These are phyloP conservation scores for Himantopus leucocephalus DNA, from an alignment of 2,113 vertebrate genomes.

Conservation along the genomic window DNA sequence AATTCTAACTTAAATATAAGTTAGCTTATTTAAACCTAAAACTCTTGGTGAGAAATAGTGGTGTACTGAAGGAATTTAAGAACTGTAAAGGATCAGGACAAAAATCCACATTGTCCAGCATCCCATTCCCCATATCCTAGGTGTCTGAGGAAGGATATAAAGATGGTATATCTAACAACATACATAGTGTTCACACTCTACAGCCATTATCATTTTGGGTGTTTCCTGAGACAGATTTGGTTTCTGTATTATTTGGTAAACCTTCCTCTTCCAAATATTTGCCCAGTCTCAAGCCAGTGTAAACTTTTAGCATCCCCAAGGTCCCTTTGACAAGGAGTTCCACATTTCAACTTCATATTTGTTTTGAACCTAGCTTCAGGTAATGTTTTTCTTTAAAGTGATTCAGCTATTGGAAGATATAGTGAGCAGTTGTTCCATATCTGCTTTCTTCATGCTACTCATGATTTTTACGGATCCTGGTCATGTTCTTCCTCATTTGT, in stretches of 20 bases:
- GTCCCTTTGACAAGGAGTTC: neutral
- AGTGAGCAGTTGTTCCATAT: neutral
- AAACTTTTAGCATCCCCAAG: neutral
- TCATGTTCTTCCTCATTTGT: neutral
- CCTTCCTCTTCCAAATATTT: neutral
- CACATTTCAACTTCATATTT: neutral
- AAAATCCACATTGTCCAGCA: neutral
- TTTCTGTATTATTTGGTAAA: neutral
- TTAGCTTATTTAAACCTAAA: neutral
- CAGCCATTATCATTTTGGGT: neutral
- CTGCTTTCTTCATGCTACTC: neutral
- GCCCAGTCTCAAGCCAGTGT: neutral
- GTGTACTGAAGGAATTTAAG: neutral
- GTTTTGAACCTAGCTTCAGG: neutral
- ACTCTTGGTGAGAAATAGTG: neutral
- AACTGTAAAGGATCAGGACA: neutral
- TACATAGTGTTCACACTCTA: neutral
- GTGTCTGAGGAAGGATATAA: neutral
- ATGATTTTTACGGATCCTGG: neutral
- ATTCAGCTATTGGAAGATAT: neutral
- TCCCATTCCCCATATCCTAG: neutral
- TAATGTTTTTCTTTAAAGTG: neutral
- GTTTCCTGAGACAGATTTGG: neutral
- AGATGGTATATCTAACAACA: neutral
- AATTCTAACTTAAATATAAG: neutral